These are phyloP conservation scores for Notolepis coatsorum DNA, from an alignment of 2,797 vertebrate species.

Conservation along the genomic window DNA sequence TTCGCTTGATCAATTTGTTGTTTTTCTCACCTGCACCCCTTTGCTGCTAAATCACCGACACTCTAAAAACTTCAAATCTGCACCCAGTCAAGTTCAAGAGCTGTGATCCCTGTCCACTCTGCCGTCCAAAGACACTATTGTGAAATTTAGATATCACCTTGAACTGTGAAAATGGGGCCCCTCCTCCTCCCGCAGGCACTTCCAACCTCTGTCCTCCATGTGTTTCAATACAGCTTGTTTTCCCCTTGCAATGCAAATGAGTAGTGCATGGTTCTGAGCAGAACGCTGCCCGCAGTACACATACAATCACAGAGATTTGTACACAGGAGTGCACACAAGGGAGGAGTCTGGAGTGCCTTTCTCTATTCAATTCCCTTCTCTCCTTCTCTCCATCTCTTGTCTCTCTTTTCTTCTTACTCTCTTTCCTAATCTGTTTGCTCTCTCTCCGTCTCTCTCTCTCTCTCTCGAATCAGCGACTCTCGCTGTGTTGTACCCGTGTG, in stretches of 20 bases:
- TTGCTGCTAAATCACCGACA: slow-evolving; percentile 32
- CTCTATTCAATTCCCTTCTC: slow-evolving; percentile 15
- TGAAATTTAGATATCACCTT: slow-evolving; percentile 27
- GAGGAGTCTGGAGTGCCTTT: slow-evolving; percentile 18
- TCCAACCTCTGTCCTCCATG: slow-evolving; percentile 44
- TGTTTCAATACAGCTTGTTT: slow-evolving; percentile 52
- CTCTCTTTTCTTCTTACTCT: slow-evolving; percentile 19
- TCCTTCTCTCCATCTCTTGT: slow-evolving; percentile 9
- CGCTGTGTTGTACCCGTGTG: background rate
- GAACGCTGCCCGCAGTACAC: slow-evolving; percentile 20
- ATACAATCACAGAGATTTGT: background rate
- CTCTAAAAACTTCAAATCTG: slow-evolving; percentile 1
- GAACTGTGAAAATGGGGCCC: slow-evolving; percentile 7
- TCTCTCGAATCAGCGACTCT: too few species aligned
- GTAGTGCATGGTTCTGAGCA: slow-evolving; percentile 71
- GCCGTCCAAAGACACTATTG: background rate
- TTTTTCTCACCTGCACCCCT: slow-evolving; percentile 38
- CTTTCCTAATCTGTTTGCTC: slow-evolving; percentile 49
- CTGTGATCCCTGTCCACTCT: slow-evolving; percentile 4
- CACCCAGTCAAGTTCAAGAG: background rate
- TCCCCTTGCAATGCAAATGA: slow-evolving; percentile 42
- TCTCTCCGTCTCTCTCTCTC: slow-evolving; percentile 12
- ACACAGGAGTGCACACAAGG: background rate
- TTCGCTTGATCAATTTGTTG: slow-evolving; percentile 19
- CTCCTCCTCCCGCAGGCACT: slow-evolving; percentile 31